Conservation (phyloP, 2,888 invertebrate species). For the Lamellibrachia columna region DNA sequence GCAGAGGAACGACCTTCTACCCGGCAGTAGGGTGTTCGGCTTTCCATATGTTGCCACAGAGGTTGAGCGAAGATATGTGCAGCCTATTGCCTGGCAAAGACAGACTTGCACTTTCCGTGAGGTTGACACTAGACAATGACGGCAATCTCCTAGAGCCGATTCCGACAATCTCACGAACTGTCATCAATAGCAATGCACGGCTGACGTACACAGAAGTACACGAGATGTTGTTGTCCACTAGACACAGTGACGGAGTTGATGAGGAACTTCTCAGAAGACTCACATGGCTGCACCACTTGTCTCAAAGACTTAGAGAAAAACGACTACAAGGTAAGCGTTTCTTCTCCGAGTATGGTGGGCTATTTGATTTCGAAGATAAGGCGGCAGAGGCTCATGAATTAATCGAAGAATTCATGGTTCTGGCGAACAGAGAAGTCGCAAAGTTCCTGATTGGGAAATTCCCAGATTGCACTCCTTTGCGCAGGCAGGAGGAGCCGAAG, state of each 20-base stretch:
- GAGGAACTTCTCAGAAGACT: not conserved
- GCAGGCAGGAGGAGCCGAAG: conserved; percentile 47
- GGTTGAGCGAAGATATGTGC: conserved; percentile 76
- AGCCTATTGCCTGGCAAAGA: conserved; percentile 67
- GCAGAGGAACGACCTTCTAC: conserved; percentile 76
- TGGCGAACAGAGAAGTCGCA: conserved; percentile 53
- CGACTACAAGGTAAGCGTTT: conserved; percentile 54
- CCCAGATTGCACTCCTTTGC: conserved; percentile 50
- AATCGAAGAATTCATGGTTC: conserved; percentile 57
- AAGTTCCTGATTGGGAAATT: conserved; percentile 45
- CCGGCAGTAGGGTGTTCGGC: conserved; percentile 67
- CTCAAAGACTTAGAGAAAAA: conserved; percentile 48
- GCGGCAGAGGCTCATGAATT: conserved; percentile 45
- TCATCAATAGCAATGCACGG: conserved; percentile 51
- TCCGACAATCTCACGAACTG: conserved; percentile 23
- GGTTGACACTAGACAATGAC: conserved; percentile 83
- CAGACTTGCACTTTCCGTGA: conserved; percentile 82
- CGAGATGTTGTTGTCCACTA: conserved; percentile 38
- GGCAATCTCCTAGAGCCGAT: conserved; percentile 68
- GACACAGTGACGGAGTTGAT: not conserved
- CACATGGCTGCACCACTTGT: conserved; percentile 43
- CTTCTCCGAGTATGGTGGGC: conserved; percentile 43
- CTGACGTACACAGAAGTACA: conserved; percentile 50
- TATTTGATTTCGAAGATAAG: conserved; percentile 8
- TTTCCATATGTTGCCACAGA: conserved; percentile 91